Evolutionary conservation across 2,888 invertebrate species (phyloP).

Genomic region (Drosophila colorata): DNA sequence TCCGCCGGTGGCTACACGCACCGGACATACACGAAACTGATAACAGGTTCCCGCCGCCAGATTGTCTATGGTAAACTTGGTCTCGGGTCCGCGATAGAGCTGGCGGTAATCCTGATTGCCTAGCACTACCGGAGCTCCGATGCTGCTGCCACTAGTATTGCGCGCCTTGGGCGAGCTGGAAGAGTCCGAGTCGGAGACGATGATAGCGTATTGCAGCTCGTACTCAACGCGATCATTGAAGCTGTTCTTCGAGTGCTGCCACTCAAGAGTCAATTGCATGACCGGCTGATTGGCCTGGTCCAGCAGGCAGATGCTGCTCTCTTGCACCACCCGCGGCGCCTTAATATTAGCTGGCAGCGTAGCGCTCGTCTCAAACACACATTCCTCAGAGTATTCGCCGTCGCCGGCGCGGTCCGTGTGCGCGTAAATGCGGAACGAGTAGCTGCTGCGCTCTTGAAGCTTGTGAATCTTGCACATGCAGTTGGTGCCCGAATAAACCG

Average conservation of each 20-base stretch:
- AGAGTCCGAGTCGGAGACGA: slow-evolving; percentile 73
- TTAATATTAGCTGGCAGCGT: slow-evolving; percentile 93
- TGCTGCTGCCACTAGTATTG: slow-evolving; percentile 37
- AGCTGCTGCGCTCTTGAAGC: slow-evolving; percentile 92
- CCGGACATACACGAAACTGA: slow-evolving; percentile 91
- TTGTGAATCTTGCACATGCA: slow-evolving; percentile 93
- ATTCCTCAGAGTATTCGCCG: slow-evolving; percentile 91
- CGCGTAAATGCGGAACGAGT: slow-evolving; percentile 94
- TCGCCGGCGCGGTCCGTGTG: slow-evolving; percentile 93
- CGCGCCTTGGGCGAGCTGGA: slow-evolving; percentile 52
- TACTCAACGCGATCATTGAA: slow-evolving; percentile 90
- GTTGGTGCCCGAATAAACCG: slow-evolving; percentile 91
- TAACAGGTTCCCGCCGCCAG: slow-evolving; percentile 92
- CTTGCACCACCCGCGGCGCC: slow-evolving; percentile 88
- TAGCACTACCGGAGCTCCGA: slow-evolving; percentile 40
- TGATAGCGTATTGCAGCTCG: slow-evolving; percentile 89
- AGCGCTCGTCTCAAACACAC: slow-evolving; percentile 90
- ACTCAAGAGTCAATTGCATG: slow-evolving; percentile 87
- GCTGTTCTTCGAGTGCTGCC: slow-evolving; percentile 88
- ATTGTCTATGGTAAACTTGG: slow-evolving; percentile 88
- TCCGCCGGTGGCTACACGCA: slow-evolving; percentile 87
- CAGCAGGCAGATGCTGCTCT: slow-evolving; percentile 75
- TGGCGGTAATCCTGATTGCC: slow-evolving; percentile 82
- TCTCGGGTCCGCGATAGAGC: slow-evolving; percentile 89
- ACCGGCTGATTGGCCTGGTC: slow-evolving; percentile 85